Base-by-base conservation (phyloP, 2,797 vertebrate genomes). In the Acanthiza pusilla region DNA sequence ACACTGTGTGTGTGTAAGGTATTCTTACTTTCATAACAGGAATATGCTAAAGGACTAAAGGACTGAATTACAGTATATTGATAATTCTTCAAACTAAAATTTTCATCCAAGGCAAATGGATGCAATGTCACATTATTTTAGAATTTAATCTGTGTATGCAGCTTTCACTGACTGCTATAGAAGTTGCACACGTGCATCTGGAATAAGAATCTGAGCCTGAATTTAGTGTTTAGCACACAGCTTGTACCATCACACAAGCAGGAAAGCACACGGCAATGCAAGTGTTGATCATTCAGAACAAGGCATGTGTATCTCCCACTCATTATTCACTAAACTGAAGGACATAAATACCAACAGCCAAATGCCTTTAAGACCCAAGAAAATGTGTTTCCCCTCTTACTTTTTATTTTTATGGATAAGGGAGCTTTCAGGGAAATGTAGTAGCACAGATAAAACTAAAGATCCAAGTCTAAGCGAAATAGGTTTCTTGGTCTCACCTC, bases 341-440 rank as follows among this genome's bases (percentile, higher is more conserved):
- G 43, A 36, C 34, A 61, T 45, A 74, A 45, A 76, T 61, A 62
- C 15, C 53, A 86, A 65, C 34, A 75, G 45, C 48, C 29, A 95
- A 73, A 79, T 48, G 65, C 82, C 88, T 93, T 79, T 90, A 91
- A 78, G 70, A 89, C 54, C 38, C 16, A 16, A 88, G 53, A 88
- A 96, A 90, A 62, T 32, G 50, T 84, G 18, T 51, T 61, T 80
- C 25, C 0, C 2, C 21, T 53, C 19, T 66, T 61, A 23, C 51
- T 73, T 90, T 27, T 9, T 63, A 73, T 67, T 79, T 91, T 89
- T 71, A 91, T 86, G 80, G 45, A 51, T 88, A 96, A 96, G 36
- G 76, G 66, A 97, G 57, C 57, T 97, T 93, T 96, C 88, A 94
- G 84, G 77, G 89, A 95, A 97, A 92, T 81, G 29, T 90, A 96